Evolutionary conservation across 2,888 invertebrate species (phyloP).

Genomic region (Sesamia inferens): DNA sequence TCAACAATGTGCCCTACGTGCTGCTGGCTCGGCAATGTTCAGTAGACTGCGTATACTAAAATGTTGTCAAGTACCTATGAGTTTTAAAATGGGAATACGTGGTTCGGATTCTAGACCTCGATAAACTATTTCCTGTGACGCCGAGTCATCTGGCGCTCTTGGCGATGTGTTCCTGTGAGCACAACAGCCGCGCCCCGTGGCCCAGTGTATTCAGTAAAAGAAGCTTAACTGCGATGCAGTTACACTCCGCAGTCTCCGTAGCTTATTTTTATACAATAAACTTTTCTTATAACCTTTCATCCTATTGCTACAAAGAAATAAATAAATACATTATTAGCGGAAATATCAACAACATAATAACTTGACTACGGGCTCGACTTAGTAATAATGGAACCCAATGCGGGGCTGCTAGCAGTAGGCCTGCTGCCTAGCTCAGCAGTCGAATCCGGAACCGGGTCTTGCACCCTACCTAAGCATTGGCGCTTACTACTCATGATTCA

Average conservation of each 20-base stretch:
- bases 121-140: constrained; percentile 39
- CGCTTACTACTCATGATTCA: background rate
- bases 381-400: background rate
- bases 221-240: background rate
- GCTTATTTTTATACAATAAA: background rate
- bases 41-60: background rate
- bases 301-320: background rate
- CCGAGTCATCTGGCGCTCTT: constrained; percentile 36
- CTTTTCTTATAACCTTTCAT: background rate
- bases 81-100: constrained; percentile 3
- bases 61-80: background rate
- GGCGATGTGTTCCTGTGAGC: background rate
- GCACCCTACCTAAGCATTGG: background rate
- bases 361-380: background rate
- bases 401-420: no score
- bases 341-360: background rate
- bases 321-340: background rate
- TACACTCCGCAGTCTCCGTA: no score
- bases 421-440: background rate
- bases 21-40: background rate
- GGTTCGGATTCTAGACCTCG: background rate
- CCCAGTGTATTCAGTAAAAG: background rate
- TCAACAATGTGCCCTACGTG: no score
- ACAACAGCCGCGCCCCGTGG: background rate
- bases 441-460: no score